Evolutionary conservation across 2,113 vertebrate species (phyloP).

Genomic region (Sander vitreus): DNA sequence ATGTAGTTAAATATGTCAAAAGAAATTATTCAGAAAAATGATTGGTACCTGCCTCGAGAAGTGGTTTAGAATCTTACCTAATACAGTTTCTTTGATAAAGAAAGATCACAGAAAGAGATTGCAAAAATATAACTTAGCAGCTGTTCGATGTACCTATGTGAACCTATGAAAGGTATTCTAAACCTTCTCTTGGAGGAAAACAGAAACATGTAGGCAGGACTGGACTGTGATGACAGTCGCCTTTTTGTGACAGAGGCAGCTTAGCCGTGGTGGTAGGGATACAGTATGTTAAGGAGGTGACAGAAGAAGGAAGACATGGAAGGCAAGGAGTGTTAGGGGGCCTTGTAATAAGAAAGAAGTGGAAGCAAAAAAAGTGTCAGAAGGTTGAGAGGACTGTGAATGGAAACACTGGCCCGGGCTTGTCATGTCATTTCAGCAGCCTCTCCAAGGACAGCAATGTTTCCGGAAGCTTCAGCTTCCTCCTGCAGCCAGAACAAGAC

Average conservation of each 20-base stretch:
- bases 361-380: conserved; percentile 56
- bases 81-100: neutral
- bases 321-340: conserved; percentile 43
- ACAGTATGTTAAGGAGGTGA: conserved; percentile 51
- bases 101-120: conserved; percentile 6
- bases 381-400: conserved; percentile 62
- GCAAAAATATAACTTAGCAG: neutral
- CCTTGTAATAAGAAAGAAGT: conserved; percentile 71
- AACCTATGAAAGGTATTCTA: neutral
- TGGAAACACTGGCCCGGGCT: conserved; percentile 68
- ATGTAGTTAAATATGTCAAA: neutral
- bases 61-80: neutral
- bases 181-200: neutral
- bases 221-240: conserved; percentile 8
- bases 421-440: conserved; percentile 64
- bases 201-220: conserved; percentile 8
- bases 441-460: conserved; percentile 52
- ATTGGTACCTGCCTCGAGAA: neutral
- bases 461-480: conserved; percentile 57
- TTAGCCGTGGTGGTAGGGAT: neutral
- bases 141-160: neutral
- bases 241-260: conserved; percentile 40
- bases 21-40: neutral
- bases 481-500: conserved; percentile 63
- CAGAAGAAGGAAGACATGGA: conserved; percentile 43